Percentiles rank a stretch among this genome's conserved stretches.
Evolutionary conservation across 2,797 vertebrate species (phyloP).

Genomic region (Acanthurus lineatus): DNA sequence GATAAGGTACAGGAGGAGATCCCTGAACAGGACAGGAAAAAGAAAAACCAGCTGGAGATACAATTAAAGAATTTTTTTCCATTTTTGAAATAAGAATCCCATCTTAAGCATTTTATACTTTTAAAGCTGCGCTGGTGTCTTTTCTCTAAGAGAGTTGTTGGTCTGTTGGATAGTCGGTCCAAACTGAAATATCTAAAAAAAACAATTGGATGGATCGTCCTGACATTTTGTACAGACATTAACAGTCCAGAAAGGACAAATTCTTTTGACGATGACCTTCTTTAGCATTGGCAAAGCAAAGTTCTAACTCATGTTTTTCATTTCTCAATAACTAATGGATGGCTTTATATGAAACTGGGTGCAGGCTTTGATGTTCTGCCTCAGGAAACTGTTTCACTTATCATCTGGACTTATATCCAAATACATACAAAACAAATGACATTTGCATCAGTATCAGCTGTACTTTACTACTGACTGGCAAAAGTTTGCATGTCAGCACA

Average conservation of each 20-base stretch:
- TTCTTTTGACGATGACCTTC: background rate
- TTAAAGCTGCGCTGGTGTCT: background rate
- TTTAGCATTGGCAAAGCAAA: background rate
- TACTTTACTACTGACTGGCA: background rate
- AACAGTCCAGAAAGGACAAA: background rate
- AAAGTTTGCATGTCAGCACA: background rate
- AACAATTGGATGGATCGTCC: background rate
- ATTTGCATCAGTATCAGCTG: too few relatives aligned
- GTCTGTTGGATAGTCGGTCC: background rate
- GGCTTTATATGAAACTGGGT: background rate
- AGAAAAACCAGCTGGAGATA: background rate
- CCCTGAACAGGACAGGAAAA: conserved; percentile 70
- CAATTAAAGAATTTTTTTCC: background rate
- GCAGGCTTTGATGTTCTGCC: background rate
- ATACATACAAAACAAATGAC: background rate
- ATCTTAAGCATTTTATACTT: background rate
- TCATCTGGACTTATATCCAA: background rate
- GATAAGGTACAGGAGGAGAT: conserved; percentile 96
- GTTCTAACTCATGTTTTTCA: background rate
- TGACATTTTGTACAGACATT: background rate
- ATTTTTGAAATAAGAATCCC: background rate
- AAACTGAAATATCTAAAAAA: background rate
- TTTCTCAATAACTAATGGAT: background rate
- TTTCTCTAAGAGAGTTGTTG: background rate
- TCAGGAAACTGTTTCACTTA: too few relatives aligned